Percentiles rank a stretch among this genome's conserved stretches.
Conservation (phyloP, 2,888 invertebrate genomes). For the Drosophila trichaetosa region DNA sequence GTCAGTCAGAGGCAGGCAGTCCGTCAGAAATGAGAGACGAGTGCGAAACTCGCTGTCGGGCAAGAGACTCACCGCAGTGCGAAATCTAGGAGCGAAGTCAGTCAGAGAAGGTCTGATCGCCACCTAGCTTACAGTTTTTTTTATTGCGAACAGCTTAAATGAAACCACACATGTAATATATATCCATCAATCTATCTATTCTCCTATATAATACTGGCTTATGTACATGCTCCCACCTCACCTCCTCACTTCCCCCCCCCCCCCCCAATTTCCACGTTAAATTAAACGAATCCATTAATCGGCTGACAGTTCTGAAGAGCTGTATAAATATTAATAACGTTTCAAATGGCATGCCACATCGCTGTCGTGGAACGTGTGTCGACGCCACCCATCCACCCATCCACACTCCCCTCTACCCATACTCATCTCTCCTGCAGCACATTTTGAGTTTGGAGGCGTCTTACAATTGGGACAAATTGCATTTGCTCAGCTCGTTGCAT, state of each 20-base stretch:
- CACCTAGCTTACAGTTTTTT: neutral
- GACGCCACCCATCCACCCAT: neutral
- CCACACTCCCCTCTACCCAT: too few relatives aligned
- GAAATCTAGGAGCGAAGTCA: too few relatives aligned
- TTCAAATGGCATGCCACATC: constrained; percentile 62
- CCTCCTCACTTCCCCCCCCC: too few relatives aligned
- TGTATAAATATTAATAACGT: constrained; percentile 76
- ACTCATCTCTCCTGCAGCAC: neutral
- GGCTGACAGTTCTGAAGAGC: constrained; percentile 53
- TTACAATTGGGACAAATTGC: constrained; percentile 83
- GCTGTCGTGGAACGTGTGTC: constrained; percentile 20
- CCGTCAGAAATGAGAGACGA: too few relatives aligned
- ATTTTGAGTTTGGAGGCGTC: constrained; percentile 22
- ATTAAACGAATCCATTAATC: constrained; percentile 49
- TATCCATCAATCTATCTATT: neutral
- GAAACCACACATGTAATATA: neutral
- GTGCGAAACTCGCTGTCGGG: too few relatives aligned
- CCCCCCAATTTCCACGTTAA: constrained; percentile 6
- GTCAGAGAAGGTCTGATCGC: too few relatives aligned
- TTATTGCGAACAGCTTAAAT: neutral
- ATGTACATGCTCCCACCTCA: too few relatives aligned
- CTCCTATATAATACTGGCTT: neutral
- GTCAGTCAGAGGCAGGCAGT: too few relatives aligned
- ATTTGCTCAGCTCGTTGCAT: constrained; percentile 71
- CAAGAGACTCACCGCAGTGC: too few relatives aligned